Evolutionary conservation across 2,888 invertebrate genomes (phyloP).

Genomic region (Ametastegia equiseti): DNA sequence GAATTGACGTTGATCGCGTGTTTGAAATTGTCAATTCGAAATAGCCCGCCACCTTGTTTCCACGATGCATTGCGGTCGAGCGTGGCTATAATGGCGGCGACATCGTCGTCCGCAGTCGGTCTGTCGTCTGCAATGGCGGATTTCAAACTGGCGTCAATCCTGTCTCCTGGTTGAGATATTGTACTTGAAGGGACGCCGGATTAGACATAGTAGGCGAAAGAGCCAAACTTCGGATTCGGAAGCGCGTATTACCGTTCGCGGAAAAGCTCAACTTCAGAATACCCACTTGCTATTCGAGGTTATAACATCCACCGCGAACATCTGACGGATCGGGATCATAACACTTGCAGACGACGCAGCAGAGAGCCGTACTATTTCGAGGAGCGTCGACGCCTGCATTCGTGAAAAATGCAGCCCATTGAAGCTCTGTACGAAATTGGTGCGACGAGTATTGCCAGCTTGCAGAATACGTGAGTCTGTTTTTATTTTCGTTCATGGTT

Average conservation of each 20-base stretch:
- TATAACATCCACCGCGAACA: too few relatives aligned
- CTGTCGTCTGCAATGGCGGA: slow-evolving; percentile 30
- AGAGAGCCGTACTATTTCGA: neutral
- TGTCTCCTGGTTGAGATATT: neutral
- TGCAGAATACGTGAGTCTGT: slow-evolving; percentile 45
- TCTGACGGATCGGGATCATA: neutral
- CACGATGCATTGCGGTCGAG: neutral
- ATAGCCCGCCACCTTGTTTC: neutral
- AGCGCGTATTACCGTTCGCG: too few relatives aligned
- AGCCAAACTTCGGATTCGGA: too few relatives aligned
- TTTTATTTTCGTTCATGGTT: neutral
- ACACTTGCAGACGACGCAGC: neutral
- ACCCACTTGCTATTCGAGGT: too few relatives aligned
- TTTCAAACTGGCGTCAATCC: neutral
- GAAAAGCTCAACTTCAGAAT: too few relatives aligned
- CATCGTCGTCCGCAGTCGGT: neutral
- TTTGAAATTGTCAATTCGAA: neutral
- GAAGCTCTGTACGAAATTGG: slow-evolving; percentile 44
- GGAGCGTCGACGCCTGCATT: neutral
- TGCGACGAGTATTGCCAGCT: slow-evolving; percentile 13
- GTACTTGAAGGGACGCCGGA: too few relatives aligned
- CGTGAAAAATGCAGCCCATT: slow-evolving; percentile 24
- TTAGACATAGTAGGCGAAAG: too few relatives aligned
- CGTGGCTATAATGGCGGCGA: neutral
- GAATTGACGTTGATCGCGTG: neutral